Evolutionary conservation across 2,113 vertebrate genomes (phyloP).

Genomic region (Coptodon rendalli): DNA sequence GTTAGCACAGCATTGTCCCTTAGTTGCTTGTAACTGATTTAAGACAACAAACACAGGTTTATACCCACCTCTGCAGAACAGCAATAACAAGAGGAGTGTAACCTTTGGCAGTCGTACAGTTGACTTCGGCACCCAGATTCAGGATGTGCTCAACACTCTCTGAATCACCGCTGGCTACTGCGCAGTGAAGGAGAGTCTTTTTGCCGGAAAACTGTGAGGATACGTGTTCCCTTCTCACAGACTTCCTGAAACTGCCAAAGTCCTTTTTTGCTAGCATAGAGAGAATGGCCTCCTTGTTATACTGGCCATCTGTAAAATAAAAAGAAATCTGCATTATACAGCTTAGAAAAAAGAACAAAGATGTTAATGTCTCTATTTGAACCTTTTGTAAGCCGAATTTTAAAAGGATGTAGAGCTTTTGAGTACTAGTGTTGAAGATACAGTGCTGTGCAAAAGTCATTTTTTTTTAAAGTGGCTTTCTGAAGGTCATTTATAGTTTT

Average conservation of each 20-base stretch:
- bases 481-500: background rate
- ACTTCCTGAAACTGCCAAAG: conserved; percentile 61
- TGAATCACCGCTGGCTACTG: conserved; percentile 68
- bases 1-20: background rate
- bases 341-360: background rate
- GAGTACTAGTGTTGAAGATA: background rate
- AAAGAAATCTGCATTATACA: background rate
- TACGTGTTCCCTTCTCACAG: conserved; percentile 55
- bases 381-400: background rate
- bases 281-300: conserved; percentile 18
- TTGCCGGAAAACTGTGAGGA: conserved; percentile 36
- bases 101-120: conserved; percentile 63
- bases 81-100: conserved; percentile 78
- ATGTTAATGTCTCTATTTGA: background rate
- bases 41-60: background rate
- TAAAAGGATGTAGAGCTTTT: background rate
- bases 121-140: conserved; percentile 63
- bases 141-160: conserved; percentile 72
- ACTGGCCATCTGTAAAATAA: conserved; percentile 35
- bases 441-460: background rate
- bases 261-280: conserved; percentile 58
- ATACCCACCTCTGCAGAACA: conserved; percentile 63
- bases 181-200: conserved; percentile 74
- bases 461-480: background rate
- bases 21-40: background rate